Evolutionary conservation across 2,888 invertebrate genomes (phyloP).

Genomic region (Andrena chrysosceles): DNA sequence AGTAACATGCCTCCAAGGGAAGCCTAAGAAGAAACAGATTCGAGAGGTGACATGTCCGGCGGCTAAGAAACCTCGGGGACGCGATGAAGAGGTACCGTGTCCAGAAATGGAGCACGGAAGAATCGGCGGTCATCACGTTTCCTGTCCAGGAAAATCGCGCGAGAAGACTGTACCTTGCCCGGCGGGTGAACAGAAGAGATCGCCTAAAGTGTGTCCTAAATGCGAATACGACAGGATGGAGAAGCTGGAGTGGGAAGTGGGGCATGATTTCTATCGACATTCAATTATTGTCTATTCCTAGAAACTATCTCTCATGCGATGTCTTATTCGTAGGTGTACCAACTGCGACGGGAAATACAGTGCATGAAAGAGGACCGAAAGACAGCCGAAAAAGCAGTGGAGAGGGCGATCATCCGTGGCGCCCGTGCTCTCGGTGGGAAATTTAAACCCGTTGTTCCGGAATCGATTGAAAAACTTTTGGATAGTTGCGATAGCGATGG

Average conservation of each 20-base stretch:
- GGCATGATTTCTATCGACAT: neutral
- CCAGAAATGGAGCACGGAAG: neutral
- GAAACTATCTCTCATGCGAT: neutral
- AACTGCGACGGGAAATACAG: slow-evolving; percentile 49
- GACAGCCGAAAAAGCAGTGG: slow-evolving; percentile 65
- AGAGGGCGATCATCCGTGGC: slow-evolving; percentile 66
- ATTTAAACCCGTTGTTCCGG: slow-evolving; percentile 64
- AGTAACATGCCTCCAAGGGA: slow-evolving; percentile 13
- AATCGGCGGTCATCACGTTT: neutral
- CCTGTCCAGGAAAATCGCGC: neutral
- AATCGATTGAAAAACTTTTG: slow-evolving; percentile 55
- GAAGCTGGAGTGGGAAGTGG: slow-evolving; percentile 71
- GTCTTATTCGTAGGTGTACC: slow-evolving; percentile 38
- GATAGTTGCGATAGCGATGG: slow-evolving; percentile 37
- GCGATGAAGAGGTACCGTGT: neutral
- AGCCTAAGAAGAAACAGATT: slow-evolving; percentile 16
- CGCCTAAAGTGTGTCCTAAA: slow-evolving; percentile 45
- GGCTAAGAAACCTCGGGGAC: neutral
- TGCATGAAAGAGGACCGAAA: slow-evolving; percentile 56
- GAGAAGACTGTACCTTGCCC: slow-evolving; percentile 10
- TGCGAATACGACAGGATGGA: slow-evolving; percentile 62
- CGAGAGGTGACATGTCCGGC: neutral
- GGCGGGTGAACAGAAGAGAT: neutral
- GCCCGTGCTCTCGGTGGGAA: slow-evolving; percentile 65
- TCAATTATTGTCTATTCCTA: no score